Conservation (phyloP, 2,797 vertebrate species). For the Muscicapa comitata region DNA sequence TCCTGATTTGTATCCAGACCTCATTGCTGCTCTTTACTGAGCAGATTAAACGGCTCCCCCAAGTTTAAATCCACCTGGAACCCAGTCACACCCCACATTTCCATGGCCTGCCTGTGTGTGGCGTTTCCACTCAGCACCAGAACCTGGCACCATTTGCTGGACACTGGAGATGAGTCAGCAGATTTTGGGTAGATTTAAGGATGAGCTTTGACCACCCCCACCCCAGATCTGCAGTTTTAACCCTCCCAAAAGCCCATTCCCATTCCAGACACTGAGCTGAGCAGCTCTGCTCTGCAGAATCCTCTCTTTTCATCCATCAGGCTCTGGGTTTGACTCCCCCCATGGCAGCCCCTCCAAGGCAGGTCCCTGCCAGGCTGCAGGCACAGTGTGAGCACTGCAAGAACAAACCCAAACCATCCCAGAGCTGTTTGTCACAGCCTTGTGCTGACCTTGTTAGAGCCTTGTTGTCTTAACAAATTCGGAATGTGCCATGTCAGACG, state of each 20-base stretch:
- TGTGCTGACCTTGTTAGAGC: no score
- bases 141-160: accelerated
- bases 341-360: no score
- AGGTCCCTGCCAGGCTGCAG: no score
- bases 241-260: neutral
- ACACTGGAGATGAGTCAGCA: accelerated
- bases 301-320: no score
- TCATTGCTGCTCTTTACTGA: accelerated
- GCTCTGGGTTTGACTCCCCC: no score
- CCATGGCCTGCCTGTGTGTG: neutral
- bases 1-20: neutral
- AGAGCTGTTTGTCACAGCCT: no score
- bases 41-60: neutral
- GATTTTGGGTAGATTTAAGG: neutral
- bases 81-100: neutral
- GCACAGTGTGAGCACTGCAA: no score
- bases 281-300: no score
- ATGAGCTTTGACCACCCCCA: neutral
- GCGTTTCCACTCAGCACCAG: accelerated
- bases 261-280: accelerated
- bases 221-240: neutral
- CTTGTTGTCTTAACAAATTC: no score
- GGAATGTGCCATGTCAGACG: no score
- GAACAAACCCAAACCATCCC: no score
- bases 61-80: neutral